Base-by-base conservation (phyloP, 2,888 invertebrate genomes). In the Copidosoma aretas region DNA sequence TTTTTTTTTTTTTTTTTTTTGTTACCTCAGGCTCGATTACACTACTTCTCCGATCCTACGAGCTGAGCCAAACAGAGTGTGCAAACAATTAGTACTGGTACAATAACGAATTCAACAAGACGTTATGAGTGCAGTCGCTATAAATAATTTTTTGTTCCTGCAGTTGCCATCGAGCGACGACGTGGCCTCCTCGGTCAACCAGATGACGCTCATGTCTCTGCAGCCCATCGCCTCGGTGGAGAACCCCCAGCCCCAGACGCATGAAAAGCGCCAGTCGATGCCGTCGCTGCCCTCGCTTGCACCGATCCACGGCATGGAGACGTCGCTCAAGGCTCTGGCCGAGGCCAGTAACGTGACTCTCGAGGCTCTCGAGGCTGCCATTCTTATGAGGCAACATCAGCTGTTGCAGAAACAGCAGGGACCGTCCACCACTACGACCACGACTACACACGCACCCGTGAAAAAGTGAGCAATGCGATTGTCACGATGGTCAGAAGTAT, bases 301-400 rank as follows among this genome's bases (percentile, higher is more conserved):
- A 25, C 78, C 82, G 0, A 80, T 82, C 64, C 82, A 82, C 14
- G 79, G 78, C 24, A 85, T 85, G 84, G 85, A 84, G 54, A 84
- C 85, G n/a, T 86, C 88, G 1, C 76, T 86, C 39, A 84, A 88
- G 70, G 85, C 86, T 58, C 81, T 88, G 49, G 87, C 91, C 0
- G 88, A 90, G 68, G 91, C 91, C 8, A 91, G 92, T 19, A 94
- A 94, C 78, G 89, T 93, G 24, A 91, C 91, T 0, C 90, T 91
- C 79, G 92, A 92, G 69, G 91, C 91, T 10, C 88, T 93, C 3
- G 91, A 93, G 77, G 89, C 91, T 14, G 93, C 93, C 0, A 90
- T 93, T 63, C 85, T 89, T 5, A 83, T 91, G 74, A 86, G 90
- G 56, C 91, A 92, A 74, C 90, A 91, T 75, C 91, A 92, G 80